Evolutionary conservation across 2,113 vertebrate species (phyloP).

Genomic region (Eptesicus fuscus): DNA sequence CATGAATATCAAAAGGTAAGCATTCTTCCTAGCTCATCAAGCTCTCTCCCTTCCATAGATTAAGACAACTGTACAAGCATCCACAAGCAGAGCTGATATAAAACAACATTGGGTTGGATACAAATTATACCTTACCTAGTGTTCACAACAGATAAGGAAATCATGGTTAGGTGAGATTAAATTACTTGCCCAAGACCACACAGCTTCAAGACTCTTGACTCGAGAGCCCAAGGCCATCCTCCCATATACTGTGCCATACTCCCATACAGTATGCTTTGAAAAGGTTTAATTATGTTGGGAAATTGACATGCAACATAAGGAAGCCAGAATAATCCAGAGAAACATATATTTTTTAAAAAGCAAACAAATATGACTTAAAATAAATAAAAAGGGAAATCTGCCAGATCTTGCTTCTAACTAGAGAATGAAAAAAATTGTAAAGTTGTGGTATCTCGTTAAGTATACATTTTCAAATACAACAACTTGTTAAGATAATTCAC

Average conservation of each 20-base stretch:
- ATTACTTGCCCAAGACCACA: neutral
- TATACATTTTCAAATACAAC: neutral
- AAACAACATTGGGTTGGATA: neutral
- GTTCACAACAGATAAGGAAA: neutral
- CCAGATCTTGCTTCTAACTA: neutral
- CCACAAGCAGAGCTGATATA: neutral
- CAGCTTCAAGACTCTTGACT: neutral
- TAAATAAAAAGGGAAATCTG: neutral
- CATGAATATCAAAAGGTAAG: neutral
- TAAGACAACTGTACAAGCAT: neutral
- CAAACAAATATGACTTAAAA: slow-evolving; percentile 28
- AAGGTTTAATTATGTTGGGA: slow-evolving; percentile 13
- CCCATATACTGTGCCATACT: too few relatives aligned
- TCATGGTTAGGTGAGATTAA: neutral
- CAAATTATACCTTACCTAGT: neutral
- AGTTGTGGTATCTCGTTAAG: neutral
- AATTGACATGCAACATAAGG: neutral
- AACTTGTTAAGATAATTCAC: neutral
- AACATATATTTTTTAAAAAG: neutral
- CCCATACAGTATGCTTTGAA: neutral
- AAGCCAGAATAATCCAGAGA: neutral
- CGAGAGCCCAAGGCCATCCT: neutral
- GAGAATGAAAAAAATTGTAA: neutral
- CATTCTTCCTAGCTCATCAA: neutral
- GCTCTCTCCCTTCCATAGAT: neutral